Evolutionary conservation across 2,797 vertebrate species (phyloP).

Genomic region (Falco biarmicus): DNA sequence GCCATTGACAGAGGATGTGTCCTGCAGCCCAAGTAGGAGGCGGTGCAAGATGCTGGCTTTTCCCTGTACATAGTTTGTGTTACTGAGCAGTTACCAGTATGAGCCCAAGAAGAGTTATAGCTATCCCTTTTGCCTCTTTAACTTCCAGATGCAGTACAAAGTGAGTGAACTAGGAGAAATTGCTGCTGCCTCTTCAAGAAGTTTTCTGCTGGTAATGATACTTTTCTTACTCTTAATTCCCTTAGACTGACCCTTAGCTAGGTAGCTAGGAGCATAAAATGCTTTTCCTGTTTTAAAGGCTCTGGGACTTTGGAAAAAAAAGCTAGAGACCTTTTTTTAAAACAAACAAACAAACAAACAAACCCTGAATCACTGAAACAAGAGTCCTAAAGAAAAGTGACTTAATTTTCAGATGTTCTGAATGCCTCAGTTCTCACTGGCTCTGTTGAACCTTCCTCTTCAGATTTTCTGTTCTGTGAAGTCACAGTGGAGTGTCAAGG

Average conservation of each 20-base stretch:
- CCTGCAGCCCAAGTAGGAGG: not conserved
- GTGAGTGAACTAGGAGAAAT: not conserved
- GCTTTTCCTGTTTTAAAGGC: not conserved
- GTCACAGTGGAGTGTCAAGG: not conserved
- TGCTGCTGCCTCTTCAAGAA: not conserved
- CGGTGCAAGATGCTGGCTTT: not conserved
- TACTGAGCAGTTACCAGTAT: not conserved
- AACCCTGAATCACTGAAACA: not conserved
- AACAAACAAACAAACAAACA: no score
- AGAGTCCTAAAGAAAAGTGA: not conserved
- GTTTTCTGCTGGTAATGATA: not conserved
- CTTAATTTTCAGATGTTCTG: not conserved
- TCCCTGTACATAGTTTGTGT: not conserved
- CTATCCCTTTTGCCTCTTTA: not conserved
- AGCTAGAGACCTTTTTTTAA: not conserved
- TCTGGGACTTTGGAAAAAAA: not conserved
- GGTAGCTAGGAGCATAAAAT: not conserved
- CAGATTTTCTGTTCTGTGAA: not conserved
- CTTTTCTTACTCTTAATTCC: not conserved
- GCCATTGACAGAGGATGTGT: not conserved
- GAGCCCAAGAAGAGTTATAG: not conserved
- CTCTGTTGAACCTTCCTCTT: not conserved
- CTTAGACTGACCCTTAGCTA: not conserved
- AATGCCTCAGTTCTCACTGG: not conserved
- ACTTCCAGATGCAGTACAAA: not conserved